phyloP scores from a whole-genome alignment of 2,888 invertebrate species.

The Toxonevra muliebris region DNA sequence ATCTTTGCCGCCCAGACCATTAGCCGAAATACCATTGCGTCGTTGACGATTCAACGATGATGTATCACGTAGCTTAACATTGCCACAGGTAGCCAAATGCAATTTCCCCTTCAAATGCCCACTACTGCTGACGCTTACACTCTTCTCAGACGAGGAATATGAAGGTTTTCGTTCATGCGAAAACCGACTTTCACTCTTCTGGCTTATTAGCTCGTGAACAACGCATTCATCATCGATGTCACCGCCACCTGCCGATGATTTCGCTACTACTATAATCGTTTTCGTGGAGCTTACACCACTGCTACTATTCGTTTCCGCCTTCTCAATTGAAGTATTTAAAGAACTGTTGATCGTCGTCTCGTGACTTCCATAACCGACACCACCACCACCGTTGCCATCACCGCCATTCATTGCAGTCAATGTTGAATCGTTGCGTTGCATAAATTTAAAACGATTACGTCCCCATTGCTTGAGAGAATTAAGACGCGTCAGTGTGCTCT shows the following conservation, averaged over 20 bases:
- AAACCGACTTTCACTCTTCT: constrained; percentile 70
- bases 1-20: constrained; percentile 68
- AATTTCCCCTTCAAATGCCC: constrained; percentile 54
- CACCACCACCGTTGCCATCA: constrained; percentile 43
- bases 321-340: constrained; percentile 46
- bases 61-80: constrained; percentile 80
- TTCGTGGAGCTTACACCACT: constrained; percentile 26
- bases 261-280: constrained; percentile 24
- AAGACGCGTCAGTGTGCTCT: constrained; percentile 69
- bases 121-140: constrained; percentile 68
- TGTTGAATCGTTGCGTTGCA: constrained; percentile 69
- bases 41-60: constrained; percentile 77
- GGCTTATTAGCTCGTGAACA: constrained; percentile 72
- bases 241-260: constrained; percentile 46
- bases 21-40: constrained; percentile 67
- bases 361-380: constrained; percentile 53
- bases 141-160: constrained; percentile 80
- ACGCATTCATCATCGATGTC: constrained; percentile 70
- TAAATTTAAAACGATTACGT: constrained; percentile 78
- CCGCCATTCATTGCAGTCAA: constrained; percentile 55
- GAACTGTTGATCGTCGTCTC: constrained; percentile 42
- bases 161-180: constrained; percentile 82
- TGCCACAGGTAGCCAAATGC: constrained; percentile 51
- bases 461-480: constrained; percentile 88
- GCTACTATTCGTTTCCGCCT: constrained; percentile 44